A percentile compares a stretch with the other conserved stretches of the same genome.
Evolutionary conservation across 2,888 invertebrate genomes (phyloP).

Genomic region (Podotricha telesiphe): DNA sequence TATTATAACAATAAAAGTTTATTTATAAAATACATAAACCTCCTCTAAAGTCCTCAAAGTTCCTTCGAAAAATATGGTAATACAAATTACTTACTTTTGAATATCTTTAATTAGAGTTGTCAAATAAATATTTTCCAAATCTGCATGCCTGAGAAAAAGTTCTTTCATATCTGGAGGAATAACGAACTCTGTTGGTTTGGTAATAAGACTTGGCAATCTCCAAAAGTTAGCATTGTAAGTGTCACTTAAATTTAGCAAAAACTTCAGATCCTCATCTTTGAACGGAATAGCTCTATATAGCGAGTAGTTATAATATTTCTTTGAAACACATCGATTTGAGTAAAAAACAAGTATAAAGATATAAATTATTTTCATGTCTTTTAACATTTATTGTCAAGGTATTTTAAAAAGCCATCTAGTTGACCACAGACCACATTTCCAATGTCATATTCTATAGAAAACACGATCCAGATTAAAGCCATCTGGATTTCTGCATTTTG

Average conservation of each 20-base stretch:
- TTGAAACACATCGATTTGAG: slow-evolving; percentile 42
- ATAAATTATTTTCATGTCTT: slow-evolving; percentile 22
- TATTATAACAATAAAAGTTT: no score
- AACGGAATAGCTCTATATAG: slow-evolving; percentile 62
- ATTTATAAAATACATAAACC: no score
- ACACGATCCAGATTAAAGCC: background rate
- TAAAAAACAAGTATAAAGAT: slow-evolving; percentile 11
- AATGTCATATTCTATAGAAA: background rate
- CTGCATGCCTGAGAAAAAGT: slow-evolving; percentile 52
- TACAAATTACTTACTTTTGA: slow-evolving; percentile 55
- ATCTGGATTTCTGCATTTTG: slow-evolving; percentile 33
- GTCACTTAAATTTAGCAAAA: slow-evolving; percentile 53
- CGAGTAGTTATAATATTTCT: slow-evolving; percentile 61
- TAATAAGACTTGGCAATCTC: slow-evolving; percentile 56
- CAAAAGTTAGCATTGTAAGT: slow-evolving; percentile 60
- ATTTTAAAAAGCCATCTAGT: no score
- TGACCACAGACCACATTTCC: background rate
- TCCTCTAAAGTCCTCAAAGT: no score
- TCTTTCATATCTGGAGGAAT: slow-evolving; percentile 55
- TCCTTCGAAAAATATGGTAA: background rate
- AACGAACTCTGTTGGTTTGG: slow-evolving; percentile 62
- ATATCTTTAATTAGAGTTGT: slow-evolving; percentile 61
- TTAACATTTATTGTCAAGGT: background rate
- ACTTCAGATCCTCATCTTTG: slow-evolving; percentile 54
- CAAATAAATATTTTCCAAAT: slow-evolving; percentile 51